phyloP scores from a whole-genome alignment of 2,888 invertebrate species.

The Erebia epiphron region DNA sequence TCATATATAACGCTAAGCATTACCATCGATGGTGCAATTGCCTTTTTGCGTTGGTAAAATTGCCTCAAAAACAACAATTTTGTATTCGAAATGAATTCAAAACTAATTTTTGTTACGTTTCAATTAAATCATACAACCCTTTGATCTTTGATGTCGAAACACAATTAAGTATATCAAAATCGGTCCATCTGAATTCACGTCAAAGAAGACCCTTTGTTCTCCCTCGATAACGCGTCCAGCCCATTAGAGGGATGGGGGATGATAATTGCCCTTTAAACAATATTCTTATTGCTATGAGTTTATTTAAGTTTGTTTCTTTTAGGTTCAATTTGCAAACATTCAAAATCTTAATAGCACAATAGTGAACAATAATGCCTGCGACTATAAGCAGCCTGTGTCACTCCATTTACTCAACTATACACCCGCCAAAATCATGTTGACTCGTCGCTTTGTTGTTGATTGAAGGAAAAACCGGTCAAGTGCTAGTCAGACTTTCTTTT shows the following conservation, averaged over 20 bases:
- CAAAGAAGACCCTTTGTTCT: slow-evolving; percentile 23
- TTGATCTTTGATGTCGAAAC: slow-evolving; percentile 22
- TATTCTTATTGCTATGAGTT: slow-evolving; percentile 7
- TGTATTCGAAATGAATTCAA: background rate
- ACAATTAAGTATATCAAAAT: slow-evolving; percentile 25
- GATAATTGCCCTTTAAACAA: slow-evolving; percentile 22
- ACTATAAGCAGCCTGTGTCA: no score
- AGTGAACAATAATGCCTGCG: no score
- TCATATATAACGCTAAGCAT: no score
- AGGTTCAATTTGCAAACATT: no score
- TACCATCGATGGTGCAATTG: no score
- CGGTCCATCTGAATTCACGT: slow-evolving; percentile 17
- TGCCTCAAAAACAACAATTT: background rate
- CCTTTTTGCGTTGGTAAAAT: no score
- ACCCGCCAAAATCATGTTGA: no score
- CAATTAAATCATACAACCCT: slow-evolving; percentile 16
- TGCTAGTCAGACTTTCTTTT: no score
- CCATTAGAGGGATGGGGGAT: slow-evolving; percentile 16
- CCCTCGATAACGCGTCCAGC: slow-evolving; percentile 15
- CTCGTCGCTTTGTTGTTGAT: no score
- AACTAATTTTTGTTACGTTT: slow-evolving; percentile 15
- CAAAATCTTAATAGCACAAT: no score
- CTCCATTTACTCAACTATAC: no score
- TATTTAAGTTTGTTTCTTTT: background rate
- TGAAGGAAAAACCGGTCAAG: no score